Evolutionary conservation across 2,797 vertebrate genomes (phyloP), one percentile per base, ranked within the genome.

Genomic region (Lerista edwardsae): DNA sequence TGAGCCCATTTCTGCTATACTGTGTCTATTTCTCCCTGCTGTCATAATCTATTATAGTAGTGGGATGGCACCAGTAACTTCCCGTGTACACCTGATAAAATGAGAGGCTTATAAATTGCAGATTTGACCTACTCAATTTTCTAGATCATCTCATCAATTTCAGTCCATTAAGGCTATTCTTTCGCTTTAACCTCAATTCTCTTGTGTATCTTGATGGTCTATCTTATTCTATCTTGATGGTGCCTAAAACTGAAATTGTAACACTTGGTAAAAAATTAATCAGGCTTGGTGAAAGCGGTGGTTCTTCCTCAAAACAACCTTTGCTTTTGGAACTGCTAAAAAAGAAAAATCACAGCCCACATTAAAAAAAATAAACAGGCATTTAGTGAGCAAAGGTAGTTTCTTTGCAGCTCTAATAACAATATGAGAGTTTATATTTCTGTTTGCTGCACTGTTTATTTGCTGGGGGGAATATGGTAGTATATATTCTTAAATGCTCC

Each of bases 361-460:
- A 7, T 75, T 44, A 44, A 39, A 69, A 15, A 67, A 39, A 31
- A 41, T 7, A 82, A 94, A 65, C 57, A 84, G 82, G 27, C 6
- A 29, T 65, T 85, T 21, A 89, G 69, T 17, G 62, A 77, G 23
- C 9, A 55, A 36, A n/a, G n/a, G 55, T 1, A 19, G 39, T 9
- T 74, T 79, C 67, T 85, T 62, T 74, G 17, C 41, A 76, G 15
- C 36, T 86, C 17, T 7, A 19, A 5, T 84, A 82, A 83, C 2
- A 79, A 17, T 62, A 2, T 73, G 29, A 78, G 47, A 83, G 23
- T 72, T 75, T 23, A 1, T 7, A 34, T 61, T 75, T 85, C 76
- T 36, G n/a, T 78, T 23, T 34, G 14, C 72, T 80, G 34, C 73
- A 59, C 82, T 78, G 41, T 82, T 82, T 78, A 69, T 31, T 85